A percentile compares a stretch with the other conserved stretches of the same genome.
Evolutionary conservation across 2,888 invertebrate genomes (phyloP).

Genomic region (Pandemis cinnamomeana): DNA sequence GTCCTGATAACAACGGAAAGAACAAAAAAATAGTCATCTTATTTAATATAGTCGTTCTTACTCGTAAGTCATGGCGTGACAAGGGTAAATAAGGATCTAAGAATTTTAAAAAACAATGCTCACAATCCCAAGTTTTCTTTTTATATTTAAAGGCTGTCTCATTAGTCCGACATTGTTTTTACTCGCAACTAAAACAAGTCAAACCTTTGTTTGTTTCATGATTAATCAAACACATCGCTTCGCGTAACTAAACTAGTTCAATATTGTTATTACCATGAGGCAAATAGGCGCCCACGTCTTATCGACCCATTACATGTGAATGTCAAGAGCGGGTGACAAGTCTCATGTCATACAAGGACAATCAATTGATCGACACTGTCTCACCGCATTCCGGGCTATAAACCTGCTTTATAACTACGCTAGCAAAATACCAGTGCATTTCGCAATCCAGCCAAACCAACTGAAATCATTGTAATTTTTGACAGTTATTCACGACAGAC

Average conservation of each 20-base stretch:
- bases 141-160: background rate
- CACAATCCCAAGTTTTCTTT: too few species aligned
- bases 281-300: conserved; percentile 37
- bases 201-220: conserved; percentile 11
- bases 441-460: conserved; percentile 18
- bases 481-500: conserved; percentile 8
- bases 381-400: conserved; percentile 18
- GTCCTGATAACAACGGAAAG: too few species aligned
- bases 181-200: conserved; percentile 4
- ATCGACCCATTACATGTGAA: conserved; percentile 41
- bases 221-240: conserved; percentile 18
- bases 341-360: conserved; percentile 22
- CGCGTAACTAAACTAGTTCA: conserved; percentile 25
- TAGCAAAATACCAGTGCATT: background rate
- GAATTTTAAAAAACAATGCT: too few species aligned
- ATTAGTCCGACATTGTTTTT: background rate
- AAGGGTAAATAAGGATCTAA: too few species aligned
- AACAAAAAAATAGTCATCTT: too few species aligned
- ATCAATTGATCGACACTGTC: conserved; percentile 28
- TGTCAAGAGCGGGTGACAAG: conserved; percentile 37
- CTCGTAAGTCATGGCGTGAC: too few species aligned
- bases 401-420: too few species aligned
- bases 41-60: too few species aligned
- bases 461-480: conserved; percentile 24
- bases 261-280: conserved; percentile 24